Percentiles rank a stretch among this genome's conserved stretches.
Conservation (phyloP, 2,113 vertebrate species). For the Myotis davidii region DNA sequence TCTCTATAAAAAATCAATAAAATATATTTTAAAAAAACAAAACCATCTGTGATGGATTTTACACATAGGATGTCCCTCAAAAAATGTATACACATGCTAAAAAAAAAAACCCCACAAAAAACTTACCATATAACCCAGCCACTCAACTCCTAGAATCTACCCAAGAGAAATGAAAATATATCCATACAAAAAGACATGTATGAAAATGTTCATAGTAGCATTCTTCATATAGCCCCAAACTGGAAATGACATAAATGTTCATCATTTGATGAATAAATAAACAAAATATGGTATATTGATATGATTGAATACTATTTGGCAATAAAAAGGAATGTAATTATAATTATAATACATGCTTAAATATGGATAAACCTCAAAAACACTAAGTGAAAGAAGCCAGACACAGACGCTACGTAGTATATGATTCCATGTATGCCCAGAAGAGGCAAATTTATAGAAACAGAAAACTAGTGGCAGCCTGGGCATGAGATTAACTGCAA, state of each 20-base stretch:
- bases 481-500: neutral
- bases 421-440: neutral
- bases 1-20: no score
- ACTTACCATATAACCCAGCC: neutral
- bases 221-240: neutral
- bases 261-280: neutral
- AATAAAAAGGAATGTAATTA: no score
- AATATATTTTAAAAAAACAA: no score
- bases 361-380: neutral
- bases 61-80: no score
- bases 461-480: neutral
- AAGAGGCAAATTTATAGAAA: neutral
- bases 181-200: neutral
- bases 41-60: no score
- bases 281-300: neutral
- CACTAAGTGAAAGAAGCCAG: neutral
- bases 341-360: neutral
- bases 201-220: neutral
- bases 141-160: neutral
- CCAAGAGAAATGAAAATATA: conserved; percentile 9
- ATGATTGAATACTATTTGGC: neutral
- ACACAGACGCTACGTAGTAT: neutral
- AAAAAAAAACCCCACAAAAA: neutral
- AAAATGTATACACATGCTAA: neutral
- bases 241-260: neutral